Evolutionary conservation across 2,797 vertebrate genomes (phyloP), one percentile per base, ranked within the genome.

Genomic region (Enteromius trimaculatus): DNA sequence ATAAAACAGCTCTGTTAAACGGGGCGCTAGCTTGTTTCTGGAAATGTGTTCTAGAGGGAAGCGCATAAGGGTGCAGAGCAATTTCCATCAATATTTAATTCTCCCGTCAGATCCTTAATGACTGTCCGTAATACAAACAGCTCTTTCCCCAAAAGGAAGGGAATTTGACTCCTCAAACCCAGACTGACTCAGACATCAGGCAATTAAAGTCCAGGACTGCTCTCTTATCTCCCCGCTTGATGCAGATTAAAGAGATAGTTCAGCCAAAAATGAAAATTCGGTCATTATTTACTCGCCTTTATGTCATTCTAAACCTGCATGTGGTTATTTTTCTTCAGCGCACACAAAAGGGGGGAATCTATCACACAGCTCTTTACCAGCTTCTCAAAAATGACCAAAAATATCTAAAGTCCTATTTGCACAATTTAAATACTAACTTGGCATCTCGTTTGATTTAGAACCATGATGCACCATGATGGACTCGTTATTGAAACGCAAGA

Each of bases 71-170:
- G 87, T 77, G 87, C 81, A 90, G 89, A 92, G 90, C 88, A 89
- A 87, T 90, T 87, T 80, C 77, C 84, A 89, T 87, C 74, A 92
- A 94, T 94, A 92, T 93, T 94, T 93, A 86, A 95, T 93, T 90
- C 77, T 49, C 80, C 85, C 69, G 85, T 90, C 88, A 86, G 87
- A 87, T 84, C 79, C 83, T 92, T 89, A 92, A 91, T 92, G 91
- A 89, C 89, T 86, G 89, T 89, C 88, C 80, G 81, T 88, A 87
- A 86, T 83, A 80, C 88, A 88, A 87, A 90, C 85, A 85, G 83
- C 83, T 84, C 84, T 83, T 84, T 86, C 79, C 86, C 81, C 86
- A 66, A 82, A 86, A 86, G 66, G 14, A 82, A 70, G 49, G 39
- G 26, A 78, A 83, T 77, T 49, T 49, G 65, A 83, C 75, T 77